Percentiles rank a stretch among this genome's conserved stretches.
These are phyloP conservation scores for Zeugodacus cucurbitae DNA, from an alignment of 1,140 invertebrate genomes.

Conservation along the genomic window DNA sequence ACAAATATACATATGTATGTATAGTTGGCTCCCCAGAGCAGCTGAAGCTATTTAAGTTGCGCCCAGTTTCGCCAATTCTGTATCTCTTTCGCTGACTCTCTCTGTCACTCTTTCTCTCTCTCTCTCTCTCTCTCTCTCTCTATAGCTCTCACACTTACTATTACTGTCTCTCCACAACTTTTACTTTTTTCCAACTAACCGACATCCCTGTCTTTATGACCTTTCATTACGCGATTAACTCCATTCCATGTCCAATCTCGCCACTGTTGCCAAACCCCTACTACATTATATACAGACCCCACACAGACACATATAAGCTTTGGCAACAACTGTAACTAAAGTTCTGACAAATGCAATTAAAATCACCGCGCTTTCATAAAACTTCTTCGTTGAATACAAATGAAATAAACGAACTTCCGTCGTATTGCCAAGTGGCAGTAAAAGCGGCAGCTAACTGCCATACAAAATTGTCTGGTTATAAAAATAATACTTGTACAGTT, in stretches of 20 bases:
- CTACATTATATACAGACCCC: not conserved
- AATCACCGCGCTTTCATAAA: not conserved
- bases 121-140: too few species aligned
- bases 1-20: not conserved
- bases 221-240: conserved; percentile 31
- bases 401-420: conserved; percentile 8
- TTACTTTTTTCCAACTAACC: not conserved
- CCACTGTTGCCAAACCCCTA: not conserved
- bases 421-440: not conserved
- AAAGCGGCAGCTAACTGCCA: not conserved
- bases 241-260: not conserved
- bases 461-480: not conserved
- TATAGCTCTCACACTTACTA: not conserved
- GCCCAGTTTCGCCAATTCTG: not conserved
- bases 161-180: too few species aligned
- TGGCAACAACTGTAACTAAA: conserved; percentile 22
- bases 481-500: not conserved
- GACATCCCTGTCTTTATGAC: not conserved
- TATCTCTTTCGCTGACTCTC: not conserved
- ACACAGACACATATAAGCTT: not conserved
- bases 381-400: not conserved
- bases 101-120: not conserved
- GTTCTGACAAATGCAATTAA: conserved; percentile 26
- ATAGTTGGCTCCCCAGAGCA: not conserved
- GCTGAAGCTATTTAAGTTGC: not conserved